These are phyloP conservation scores for Crioceris asparagi DNA, from an alignment of 2,888 invertebrate species.

Conservation along the genomic window DNA sequence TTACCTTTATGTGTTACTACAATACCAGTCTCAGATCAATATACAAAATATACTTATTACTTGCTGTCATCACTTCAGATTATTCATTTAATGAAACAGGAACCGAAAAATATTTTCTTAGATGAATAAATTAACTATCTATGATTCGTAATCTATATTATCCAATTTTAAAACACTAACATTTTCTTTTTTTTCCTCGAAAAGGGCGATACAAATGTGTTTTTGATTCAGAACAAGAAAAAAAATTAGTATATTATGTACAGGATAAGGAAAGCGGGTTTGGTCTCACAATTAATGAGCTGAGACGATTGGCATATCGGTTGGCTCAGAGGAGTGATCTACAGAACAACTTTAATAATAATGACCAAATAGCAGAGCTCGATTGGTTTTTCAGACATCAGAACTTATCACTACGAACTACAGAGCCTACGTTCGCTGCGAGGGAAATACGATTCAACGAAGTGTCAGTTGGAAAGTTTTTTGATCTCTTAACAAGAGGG, in stretches of 20 bases:
- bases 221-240: slow-evolving; percentile 4
- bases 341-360: slow-evolving; percentile 1
- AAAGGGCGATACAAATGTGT: background rate
- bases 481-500: background rate
- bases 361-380: slow-evolving; percentile 1
- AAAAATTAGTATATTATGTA: slow-evolving; percentile 4
- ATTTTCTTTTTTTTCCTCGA: too few species aligned
- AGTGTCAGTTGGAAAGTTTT: background rate
- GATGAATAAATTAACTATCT: too few species aligned
- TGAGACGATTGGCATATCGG: background rate
- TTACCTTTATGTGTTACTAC: too few species aligned
- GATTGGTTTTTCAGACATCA: background rate
- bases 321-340: too few species aligned
- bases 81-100: too few species aligned
- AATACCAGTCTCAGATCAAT: too few species aligned
- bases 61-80: too few species aligned
- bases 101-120: too few species aligned
- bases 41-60: too few species aligned
- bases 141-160: too few species aligned
- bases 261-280: slow-evolving; percentile 2
- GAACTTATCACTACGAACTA: background rate
- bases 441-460: background rate
- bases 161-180: too few species aligned
- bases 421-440: too few species aligned
- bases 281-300: background rate